Evolutionary conservation across 1,140 invertebrate species (phyloP).

Genomic region (Octopus sinensis): DNA sequence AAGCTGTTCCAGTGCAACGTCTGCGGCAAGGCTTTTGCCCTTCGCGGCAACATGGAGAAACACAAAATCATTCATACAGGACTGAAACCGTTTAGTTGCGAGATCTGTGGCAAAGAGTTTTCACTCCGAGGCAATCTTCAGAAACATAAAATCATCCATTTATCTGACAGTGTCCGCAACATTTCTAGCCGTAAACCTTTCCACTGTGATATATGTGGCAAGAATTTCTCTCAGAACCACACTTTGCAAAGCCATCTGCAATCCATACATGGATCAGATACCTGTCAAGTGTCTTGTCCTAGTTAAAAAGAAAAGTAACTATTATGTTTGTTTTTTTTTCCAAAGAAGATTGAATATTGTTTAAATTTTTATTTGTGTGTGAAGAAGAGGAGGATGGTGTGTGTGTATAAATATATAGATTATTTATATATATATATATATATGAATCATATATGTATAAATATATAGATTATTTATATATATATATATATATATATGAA

Average conservation of each 20-base stretch:
- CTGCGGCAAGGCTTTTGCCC: constrained; percentile 22
- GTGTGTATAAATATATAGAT: too few species aligned
- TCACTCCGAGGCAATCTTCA: constrained; percentile 21
- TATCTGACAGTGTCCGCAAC: neutral
- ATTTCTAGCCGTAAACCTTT: constrained; percentile 21
- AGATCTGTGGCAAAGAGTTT: constrained; percentile 68
- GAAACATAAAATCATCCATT: constrained; percentile 20
- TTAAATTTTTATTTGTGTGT: too few species aligned
- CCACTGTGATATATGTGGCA: constrained; percentile 22
- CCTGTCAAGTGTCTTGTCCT: too few species aligned
- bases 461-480: too few species aligned
- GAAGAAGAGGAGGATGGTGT: too few species aligned
- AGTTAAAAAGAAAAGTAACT: too few species aligned
- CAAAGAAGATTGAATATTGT: too few species aligned
- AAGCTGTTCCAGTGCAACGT: constrained; percentile 25
- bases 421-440: too few species aligned
- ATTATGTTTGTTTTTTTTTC: too few species aligned
- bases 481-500: too few species aligned
- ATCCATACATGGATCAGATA: too few species aligned
- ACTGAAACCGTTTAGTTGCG: constrained; percentile 66
- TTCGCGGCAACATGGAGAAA: constrained; percentile 6
- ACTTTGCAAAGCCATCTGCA: constrained; percentile 20
- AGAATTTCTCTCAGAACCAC: constrained; percentile 18
- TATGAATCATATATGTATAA: too few species aligned
- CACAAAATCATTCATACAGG: constrained; percentile 29